These are phyloP conservation scores for Lithophane socia DNA, from an alignment of 2,888 invertebrate genomes.

Conservation along the genomic window DNA sequence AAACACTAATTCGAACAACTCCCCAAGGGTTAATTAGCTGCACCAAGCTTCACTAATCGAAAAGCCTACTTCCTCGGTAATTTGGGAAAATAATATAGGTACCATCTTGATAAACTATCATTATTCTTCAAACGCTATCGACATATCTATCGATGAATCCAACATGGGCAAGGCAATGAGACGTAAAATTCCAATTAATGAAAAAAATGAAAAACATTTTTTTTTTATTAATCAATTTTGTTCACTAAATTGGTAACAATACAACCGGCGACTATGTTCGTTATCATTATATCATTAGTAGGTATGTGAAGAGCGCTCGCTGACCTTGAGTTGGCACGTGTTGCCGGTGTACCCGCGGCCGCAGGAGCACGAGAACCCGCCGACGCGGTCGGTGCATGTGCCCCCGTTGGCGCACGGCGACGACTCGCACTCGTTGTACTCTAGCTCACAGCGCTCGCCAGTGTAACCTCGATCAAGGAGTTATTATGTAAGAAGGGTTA, in stretches of 20 bases:
- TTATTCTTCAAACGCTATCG: neutral
- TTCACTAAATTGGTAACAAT: neutral
- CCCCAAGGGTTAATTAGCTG: constrained; percentile 22
- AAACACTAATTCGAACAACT: constrained; percentile 8
- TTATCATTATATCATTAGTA: constrained; percentile 29
- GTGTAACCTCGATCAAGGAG: constrained; percentile 90
- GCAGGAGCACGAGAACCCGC: constrained; percentile 92
- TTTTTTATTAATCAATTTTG: constrained; percentile 1
- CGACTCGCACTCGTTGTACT: constrained; percentile 94
- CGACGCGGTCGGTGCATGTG: constrained; percentile 93
- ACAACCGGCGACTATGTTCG: neutral
- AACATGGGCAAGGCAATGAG: neutral
- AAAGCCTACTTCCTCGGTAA: neutral
- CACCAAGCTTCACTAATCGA: constrained; percentile 1
- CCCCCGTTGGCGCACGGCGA: constrained; percentile 94
- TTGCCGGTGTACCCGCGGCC: constrained; percentile 93
- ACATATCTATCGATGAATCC: too few relatives aligned
- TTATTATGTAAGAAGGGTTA: neutral
- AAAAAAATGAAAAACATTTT: too few relatives aligned
- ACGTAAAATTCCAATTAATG: constrained; percentile 5
- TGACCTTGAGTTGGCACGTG: constrained; percentile 93
- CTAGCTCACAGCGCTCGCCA: constrained; percentile 93
- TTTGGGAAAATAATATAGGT: neutral
- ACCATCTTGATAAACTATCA: neutral
- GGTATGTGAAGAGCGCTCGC: constrained; percentile 12